A percentile compares a stretch with the other conserved stretches of the same genome.
These are phyloP conservation scores for Stegastes partitus DNA, from an alignment of 2,113 vertebrate species.

Conservation along the genomic window DNA sequence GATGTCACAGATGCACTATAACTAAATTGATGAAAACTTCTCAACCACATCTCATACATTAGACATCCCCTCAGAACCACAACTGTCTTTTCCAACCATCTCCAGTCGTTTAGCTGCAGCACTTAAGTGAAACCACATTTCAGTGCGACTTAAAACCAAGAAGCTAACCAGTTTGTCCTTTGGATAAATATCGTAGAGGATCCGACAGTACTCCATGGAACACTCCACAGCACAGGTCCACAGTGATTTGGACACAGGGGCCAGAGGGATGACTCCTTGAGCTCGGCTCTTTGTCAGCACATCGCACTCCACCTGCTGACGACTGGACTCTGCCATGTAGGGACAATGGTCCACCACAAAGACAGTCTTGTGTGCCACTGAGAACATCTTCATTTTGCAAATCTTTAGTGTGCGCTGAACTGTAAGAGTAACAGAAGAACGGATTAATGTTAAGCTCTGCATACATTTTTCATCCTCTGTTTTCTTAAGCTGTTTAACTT, in stretches of 20 bases:
- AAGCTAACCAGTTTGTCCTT: slow-evolving; percentile 91
- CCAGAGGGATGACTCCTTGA: slow-evolving; percentile 96
- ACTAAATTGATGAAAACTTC: background rate
- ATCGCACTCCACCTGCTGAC: slow-evolving; percentile 98
- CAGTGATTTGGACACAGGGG: slow-evolving; percentile 96
- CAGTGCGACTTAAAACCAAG: background rate
- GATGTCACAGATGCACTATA: background rate
- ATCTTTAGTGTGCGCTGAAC: background rate
- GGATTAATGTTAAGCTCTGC: background rate
- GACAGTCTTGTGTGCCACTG: slow-evolving; percentile 97
- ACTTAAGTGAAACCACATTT: background rate
- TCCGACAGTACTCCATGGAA: slow-evolving; percentile 98
- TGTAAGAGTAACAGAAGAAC: background rate
- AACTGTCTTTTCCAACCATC: no score
- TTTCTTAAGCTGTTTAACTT: background rate
- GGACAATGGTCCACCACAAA: slow-evolving; percentile 99
- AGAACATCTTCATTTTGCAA: slow-evolving; percentile 93
- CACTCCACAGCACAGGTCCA: slow-evolving; percentile 99
- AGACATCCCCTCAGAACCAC: no score
- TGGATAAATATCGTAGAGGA: slow-evolving; percentile 97
- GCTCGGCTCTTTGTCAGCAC: slow-evolving; percentile 96
- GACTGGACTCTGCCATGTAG: slow-evolving; percentile 97
- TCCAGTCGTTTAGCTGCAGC: no score
- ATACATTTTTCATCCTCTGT: background rate
- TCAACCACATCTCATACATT: background rate